Base-by-base conservation (phyloP, 1,140 invertebrate genomes). In the Tetraneura akinire region DNA sequence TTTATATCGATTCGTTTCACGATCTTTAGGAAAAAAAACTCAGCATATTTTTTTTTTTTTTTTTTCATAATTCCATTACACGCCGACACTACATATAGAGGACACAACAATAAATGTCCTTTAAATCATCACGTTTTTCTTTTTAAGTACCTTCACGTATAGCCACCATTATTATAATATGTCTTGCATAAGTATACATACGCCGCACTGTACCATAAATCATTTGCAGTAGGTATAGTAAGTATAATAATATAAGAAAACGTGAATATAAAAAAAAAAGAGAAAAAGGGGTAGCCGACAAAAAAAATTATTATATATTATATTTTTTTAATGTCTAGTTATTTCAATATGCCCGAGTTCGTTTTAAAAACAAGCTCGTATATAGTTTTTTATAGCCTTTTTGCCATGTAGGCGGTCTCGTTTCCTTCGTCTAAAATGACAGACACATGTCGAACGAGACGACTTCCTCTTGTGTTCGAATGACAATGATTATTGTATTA, bases 71-170 rank as follows among this genome's bases (percentile, higher is more conserved):
- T n/a, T n/a, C n/a, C n/a, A n/a, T n/a, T n/a, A n/a, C n/a, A n/a
- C n/a, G n/a, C n/a, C n/a, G n/a, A n/a, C n/a, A n/a, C n/a, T n/a
- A n/a, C n/a, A n/a, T n/a, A n/a, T n/a, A 37, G 8, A 37, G 32
- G 32, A 37, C 32, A 37, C 32, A 47, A 47, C 45, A 47, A 13
- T 47, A 74, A 74, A 74, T 37, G 71, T 51, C 49, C 51, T 55
- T 51, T 74, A 74, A 74, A 74, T 74, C 71, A 74, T 74, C 71
- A 74, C 71, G 51, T 74, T 37, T 74, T n/a, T n/a, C n/a, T n/a
- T n/a, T n/a, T 74, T 74, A 74, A 74, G 71, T 74, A 74, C 71
- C 49, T 53, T 49, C 13, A n/a, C n/a, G 13, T 1, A n/a, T 29
- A 57, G 70, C 51, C 51, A 74, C 71, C 71, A 55, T 57, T 55